Evolutionary conservation across 2,113 vertebrate genomes (phyloP).

Genomic region (Dasyornis broadbenti): DNA sequence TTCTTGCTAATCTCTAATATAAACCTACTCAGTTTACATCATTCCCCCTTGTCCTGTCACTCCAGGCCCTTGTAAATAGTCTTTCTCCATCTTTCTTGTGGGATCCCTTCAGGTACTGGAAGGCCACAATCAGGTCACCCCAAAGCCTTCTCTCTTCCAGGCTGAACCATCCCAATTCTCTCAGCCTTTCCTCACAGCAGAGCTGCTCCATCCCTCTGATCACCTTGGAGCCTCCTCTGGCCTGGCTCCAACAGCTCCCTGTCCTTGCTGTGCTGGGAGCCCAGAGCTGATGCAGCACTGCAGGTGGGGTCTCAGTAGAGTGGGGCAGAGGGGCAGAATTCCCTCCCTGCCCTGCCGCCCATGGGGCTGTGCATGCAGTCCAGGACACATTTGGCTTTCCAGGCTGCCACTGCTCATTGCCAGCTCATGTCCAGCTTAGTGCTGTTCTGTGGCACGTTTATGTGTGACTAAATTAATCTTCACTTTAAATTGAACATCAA

Average conservation of each 20-base stretch:
- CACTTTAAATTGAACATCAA: background rate
- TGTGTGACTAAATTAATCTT: background rate
- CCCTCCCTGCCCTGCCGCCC: background rate
- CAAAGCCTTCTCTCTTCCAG: accelerated
- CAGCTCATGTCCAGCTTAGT: background rate
- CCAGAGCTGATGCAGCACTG: background rate
- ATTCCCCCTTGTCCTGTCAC: background rate
- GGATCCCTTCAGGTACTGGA: background rate
- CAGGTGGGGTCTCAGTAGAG: background rate
- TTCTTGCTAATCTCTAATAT: background rate
- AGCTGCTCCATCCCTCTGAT: background rate
- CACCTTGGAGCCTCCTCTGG: background rate
- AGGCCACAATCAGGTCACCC: accelerated
- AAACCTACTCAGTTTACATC: background rate
- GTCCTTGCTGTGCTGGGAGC: background rate
- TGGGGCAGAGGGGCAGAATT: background rate
- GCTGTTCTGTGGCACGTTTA: background rate
- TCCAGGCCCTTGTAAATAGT: accelerated
- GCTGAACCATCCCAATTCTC: accelerated
- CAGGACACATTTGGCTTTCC: background rate
- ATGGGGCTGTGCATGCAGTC: background rate
- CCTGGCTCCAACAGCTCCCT: background rate
- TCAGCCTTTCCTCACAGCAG: background rate
- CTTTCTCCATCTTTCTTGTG: background rate
- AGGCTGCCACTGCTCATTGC: background rate